These are phyloP conservation scores for Halisarca cf. caerulea DNA, from an alignment of 37 sponge, comb jelly and placozoan genomes.

Conservation along the genomic window DNA sequence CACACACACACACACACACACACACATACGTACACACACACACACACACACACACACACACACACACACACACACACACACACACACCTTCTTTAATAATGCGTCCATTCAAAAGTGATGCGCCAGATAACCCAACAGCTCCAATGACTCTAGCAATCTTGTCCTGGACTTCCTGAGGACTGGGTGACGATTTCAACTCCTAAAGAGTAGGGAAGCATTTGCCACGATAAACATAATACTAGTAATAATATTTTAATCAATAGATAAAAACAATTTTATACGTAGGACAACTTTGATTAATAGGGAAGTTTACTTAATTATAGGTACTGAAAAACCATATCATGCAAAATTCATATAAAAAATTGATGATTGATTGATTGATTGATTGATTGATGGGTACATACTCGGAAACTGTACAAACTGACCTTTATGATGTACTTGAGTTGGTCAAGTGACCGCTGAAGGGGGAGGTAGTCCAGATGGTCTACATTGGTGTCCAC, in stretches of 20 bases:
- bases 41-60: too few relatives aligned
- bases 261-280: too few relatives aligned
- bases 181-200: not conserved
- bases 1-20: constrained; percentile 16
- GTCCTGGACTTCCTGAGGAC: not conserved
- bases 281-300: too few relatives aligned
- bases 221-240: too few relatives aligned
- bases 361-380: not conserved
- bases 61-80: not conserved
- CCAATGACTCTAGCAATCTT: constrained; percentile 8
- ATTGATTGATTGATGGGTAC: too few relatives aligned
- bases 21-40: too few relatives aligned
- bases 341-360: not conserved
- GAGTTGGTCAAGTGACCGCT: constrained; percentile 25
- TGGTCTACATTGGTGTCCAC: constrained; percentile 30
- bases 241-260: too few relatives aligned
- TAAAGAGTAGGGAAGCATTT: too few relatives aligned
- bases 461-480: constrained; percentile 37
- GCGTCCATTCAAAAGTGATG: not conserved
- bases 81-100: constrained; percentile 11
- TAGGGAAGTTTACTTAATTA: too few relatives aligned
- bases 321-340: too few relatives aligned
- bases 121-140: not conserved
- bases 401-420: too few relatives aligned
- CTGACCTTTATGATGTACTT: constrained; percentile 31